phyloP scores from a whole-genome alignment of 2,888 invertebrate species.

The Pheosia gnoma region DNA sequence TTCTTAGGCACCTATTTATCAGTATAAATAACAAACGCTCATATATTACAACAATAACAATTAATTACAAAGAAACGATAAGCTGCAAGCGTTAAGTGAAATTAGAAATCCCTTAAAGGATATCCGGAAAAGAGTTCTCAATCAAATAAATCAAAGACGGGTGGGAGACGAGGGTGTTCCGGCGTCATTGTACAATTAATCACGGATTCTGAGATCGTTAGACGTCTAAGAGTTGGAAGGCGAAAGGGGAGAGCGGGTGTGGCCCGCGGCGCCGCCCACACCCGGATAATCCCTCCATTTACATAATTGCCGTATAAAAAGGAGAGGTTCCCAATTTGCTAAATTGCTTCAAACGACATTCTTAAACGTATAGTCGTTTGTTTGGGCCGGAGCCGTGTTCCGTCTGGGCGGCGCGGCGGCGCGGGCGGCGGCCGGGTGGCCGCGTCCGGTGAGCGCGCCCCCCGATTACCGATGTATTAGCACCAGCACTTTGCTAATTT shows the following conservation, averaged over 20 bases:
- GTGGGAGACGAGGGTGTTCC: slow-evolving; percentile 57
- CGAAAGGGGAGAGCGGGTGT: slow-evolving; percentile 74
- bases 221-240: slow-evolving; percentile 65
- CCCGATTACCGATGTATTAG: slow-evolving; percentile 29
- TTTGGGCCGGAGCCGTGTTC: slow-evolving; percentile 37
- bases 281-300: slow-evolving; percentile 82
- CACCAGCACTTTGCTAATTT: slow-evolving; percentile 19
- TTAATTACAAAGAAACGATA: slow-evolving; percentile 39
- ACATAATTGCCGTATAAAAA: slow-evolving; percentile 85
- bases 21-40: background rate
- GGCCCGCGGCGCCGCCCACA: slow-evolving; percentile 76
- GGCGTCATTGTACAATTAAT: slow-evolving; percentile 71
- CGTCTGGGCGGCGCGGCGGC: slow-evolving; percentile 2
- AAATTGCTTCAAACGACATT: slow-evolving; percentile 81
- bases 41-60: slow-evolving; percentile 24
- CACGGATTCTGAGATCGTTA: slow-evolving; percentile 74
- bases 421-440: background rate
- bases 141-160: slow-evolving; percentile 74
- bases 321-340: slow-evolving; percentile 82
- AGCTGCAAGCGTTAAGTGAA: slow-evolving; percentile 38
- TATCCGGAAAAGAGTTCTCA: slow-evolving; percentile 66
- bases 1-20: too few relatives aligned
- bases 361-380: slow-evolving; percentile 56
- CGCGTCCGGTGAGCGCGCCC: slow-evolving; percentile 3
- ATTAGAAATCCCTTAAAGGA: slow-evolving; percentile 60